Conservation (phyloP, 53 echinoderm and acorn worm species). For the Stichopus horrens region DNA sequence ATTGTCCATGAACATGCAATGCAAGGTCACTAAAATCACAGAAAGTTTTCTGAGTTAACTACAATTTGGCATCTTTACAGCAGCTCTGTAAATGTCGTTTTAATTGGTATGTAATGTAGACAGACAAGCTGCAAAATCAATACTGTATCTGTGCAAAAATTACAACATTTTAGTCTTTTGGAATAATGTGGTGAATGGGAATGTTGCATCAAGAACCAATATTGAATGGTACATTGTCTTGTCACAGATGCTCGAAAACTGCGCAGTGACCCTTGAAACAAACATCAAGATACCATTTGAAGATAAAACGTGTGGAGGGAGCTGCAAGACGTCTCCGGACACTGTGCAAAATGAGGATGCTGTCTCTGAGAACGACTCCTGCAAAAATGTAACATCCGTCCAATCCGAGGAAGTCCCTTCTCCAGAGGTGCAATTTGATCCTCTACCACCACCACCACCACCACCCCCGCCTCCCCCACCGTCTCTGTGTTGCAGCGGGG, state of each 20-base stretch:
- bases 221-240: background rate
- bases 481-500: background rate
- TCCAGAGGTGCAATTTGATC: background rate
- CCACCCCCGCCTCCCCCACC: slow-evolving; percentile 61
- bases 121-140: too few species aligned
- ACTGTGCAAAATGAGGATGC: background rate
- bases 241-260: slow-evolving; percentile 77
- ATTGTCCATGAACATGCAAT: too few species aligned
- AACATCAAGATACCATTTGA: slow-evolving; percentile 48
- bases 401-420: background rate
- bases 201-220: too few species aligned
- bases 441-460: slow-evolving; percentile 62
- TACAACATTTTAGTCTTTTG: too few species aligned
- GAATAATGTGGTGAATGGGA: too few species aligned
- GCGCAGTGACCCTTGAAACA: slow-evolving; percentile 50
- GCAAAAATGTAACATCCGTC: background rate
- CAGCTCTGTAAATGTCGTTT: too few species aligned
- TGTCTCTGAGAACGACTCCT: background rate
- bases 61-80: too few species aligned
- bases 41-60: too few species aligned
- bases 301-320: background rate
- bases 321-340: background rate
- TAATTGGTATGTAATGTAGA: too few species aligned
- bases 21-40: too few species aligned
- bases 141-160: too few species aligned